Evolutionary conservation across 2,113 vertebrate species (phyloP), one percentile per base, ranked within the genome.

Genomic region (Corythornis madagascariensis): DNA sequence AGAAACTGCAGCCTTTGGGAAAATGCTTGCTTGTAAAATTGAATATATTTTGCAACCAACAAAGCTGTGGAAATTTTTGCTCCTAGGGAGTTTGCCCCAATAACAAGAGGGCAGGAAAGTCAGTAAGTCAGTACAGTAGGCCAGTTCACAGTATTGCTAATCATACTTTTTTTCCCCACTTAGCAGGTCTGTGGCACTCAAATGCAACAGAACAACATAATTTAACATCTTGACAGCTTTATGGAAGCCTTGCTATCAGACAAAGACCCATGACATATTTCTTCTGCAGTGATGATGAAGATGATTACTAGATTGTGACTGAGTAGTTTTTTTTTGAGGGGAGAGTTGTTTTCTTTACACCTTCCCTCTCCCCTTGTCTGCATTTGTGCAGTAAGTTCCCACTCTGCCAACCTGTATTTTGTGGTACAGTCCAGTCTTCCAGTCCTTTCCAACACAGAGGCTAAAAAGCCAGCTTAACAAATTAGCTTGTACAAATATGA

Each of bases 21-120:
- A 88, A 38, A 95, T 86, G 77, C 19, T 82, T 94, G 53, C 84
- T 90, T 95, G 83, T 69, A 87, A 96, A 95, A 94, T 10, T 80
- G 71, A 91, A 74, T 79, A 64, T 71, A 85, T 85, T 95, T 94
- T 85, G 60, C 59, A 92, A 55, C 15, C 55, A 74, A 90, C 45
- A 92, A 94, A 93, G 61, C 95, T 14, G 31, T 60, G 43, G 82
- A 82, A 79, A 45, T 85, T 73, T 90, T 72, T 89, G 16, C 89
- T 74, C 8, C 59, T 35, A 29, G 74, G n/a, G 92, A 87, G 59
- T 33, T 79, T 82, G 83, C 31, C 59, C 74, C 42, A 4, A 38
- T 87, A 80, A 71, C 28, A 82, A 40, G 45, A 89, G 25, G 45
- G 60, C 3, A 14, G 50, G 31, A 69, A 75, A 92, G 59, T 33